Conservation (phyloP, 1,140 invertebrate genomes). For the Cataglyphis hispanica region DNA sequence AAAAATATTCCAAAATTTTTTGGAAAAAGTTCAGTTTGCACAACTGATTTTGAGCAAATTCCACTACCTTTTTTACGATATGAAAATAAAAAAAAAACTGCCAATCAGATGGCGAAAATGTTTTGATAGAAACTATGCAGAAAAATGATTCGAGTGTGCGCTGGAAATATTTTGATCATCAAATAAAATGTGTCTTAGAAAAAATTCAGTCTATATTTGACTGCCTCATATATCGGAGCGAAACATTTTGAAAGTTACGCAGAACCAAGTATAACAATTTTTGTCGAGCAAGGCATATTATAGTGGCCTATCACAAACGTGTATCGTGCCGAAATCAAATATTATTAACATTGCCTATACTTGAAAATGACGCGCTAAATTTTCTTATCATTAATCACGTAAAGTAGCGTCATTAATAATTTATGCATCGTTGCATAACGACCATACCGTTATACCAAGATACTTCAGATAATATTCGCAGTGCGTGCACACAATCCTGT, state of each 20-base stretch:
- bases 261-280: neutral
- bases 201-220: too few species aligned
- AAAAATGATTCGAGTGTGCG: too few species aligned
- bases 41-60: too few species aligned
- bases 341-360: conserved; percentile 26
- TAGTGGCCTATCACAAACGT: neutral
- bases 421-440: conserved; percentile 33
- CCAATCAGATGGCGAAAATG: too few species aligned
- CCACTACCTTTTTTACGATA: too few species aligned
- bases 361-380: conserved; percentile 6
- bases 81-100: too few species aligned
- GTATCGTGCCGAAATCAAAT: neutral
- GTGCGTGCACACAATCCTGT: neutral
- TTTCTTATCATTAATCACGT: conserved; percentile 32
- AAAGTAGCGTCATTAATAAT: conserved; percentile 41
- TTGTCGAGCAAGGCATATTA: neutral
- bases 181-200: too few species aligned
- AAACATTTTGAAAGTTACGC: neutral
- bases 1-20: too few species aligned
- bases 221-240: neutral
- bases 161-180: too few species aligned
- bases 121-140: too few species aligned
- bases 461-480: neutral
- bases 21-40: too few species aligned
- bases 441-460: conserved; percentile 18